Base-by-base conservation (phyloP, 2,113 vertebrate genomes). In the Hydropotes inermis region DNA sequence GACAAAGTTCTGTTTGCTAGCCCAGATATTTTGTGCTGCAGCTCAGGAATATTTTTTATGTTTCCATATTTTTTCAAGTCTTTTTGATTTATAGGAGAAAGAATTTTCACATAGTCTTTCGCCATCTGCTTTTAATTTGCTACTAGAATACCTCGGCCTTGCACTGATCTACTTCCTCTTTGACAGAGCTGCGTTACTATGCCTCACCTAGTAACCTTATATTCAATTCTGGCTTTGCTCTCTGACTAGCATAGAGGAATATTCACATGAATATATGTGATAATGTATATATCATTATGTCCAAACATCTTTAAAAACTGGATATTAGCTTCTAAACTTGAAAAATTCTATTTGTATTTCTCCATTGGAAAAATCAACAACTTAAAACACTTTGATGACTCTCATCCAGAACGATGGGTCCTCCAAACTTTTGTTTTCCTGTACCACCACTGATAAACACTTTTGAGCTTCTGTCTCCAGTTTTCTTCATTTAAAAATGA, bases 101-200 rank as follows among this genome's bases (percentile, higher is more conserved):
- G 47, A 70, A 97, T 96, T 97, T 98, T 97, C 57, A 87, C 86
- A 93, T 93, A 84, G 93, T 97, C 50, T 76, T 96, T 97, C 11
- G 78, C 98, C 98, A 98, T 98, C 98, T 98, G 97, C 94, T 98
- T 98, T 98, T 98, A 97, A 98, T 99, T 98, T 95, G 93, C 5
- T 58, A 97, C 87, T 98, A 98, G 97, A 97, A 97, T 95, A 96
- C 97, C 96, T 97, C 87, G 97, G 92, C 84, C 81, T 98, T 96
- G 93, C 67, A 96, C 96, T 96, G 79, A 55, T 89, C 60, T 82
- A 82, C 93, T 98, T 84, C 84, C 36, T 92, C n/a, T 94, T 97
- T 19, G 81, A 91, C 1, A 64, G 81, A 94, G 78, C 61, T 95
- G 82, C 30, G 96, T 95, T 86, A 28, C 58, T 88, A 10, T 95